Evolutionary conservation across 2,797 vertebrate genomes (phyloP), one percentile per base, ranked within the genome.

Genomic region (Apogon hyalosoma): DNA sequence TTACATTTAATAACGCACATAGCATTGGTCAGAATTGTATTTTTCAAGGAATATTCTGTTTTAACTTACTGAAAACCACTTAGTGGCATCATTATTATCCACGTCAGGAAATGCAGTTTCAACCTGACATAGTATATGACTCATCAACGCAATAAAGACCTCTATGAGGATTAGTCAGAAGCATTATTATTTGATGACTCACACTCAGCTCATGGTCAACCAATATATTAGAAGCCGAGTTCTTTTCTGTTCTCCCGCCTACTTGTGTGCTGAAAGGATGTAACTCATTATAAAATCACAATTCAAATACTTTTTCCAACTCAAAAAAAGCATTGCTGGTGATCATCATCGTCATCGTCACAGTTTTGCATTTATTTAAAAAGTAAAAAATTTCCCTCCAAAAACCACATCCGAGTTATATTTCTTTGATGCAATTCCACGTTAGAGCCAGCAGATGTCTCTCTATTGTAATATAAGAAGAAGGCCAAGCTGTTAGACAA

Each of bases 101-200:
- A 19, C 69, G 77, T 63, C 67, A 65, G 40, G 61, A 68, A 59
- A 42, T 75, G 63, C 51, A 69, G 50, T 64, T 53, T 59, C 68
- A 80, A 74, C 40, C 76, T 83, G 77, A 67, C 57, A 68, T 82
- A 69, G 68, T 38, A 74, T 79, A 51, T 88, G 90, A 92, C 79
- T 61, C 79, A 87, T 57, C 63, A 12, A 47, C 46, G 69, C 51
- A 84, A 82, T 62, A 79, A 87, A 85, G 80, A 68, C 73, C 8
- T 67, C 52, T 40, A 50, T 58, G 52, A 43, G 71, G 3, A 69
- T 89, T 88, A 85, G 78, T 89, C 85, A 92, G 47, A 11, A 33
- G 52, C 71, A 73, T 74, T 69, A 49, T 63, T 73, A 69, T 64
- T 65, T 15, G 10, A 56, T 92, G 91, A 92, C 75, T 92, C 89